Percentiles rank a stretch among this genome's conserved stretches.
phyloP scores from a whole-genome alignment of 2,888 invertebrate genomes.

The Temnothorax unifasciatus region DNA sequence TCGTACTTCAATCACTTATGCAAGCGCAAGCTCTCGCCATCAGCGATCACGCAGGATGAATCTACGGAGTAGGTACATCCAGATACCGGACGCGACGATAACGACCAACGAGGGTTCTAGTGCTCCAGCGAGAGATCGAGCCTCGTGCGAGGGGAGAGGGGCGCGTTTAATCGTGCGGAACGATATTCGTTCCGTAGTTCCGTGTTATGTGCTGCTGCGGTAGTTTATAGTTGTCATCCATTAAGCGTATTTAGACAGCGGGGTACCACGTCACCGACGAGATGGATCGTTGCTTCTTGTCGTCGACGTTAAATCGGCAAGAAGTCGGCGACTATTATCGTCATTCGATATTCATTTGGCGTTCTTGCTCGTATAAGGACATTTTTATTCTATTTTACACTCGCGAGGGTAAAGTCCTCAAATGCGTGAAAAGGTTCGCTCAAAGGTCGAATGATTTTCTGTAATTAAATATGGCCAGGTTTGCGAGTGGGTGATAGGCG shows the following conservation, averaged over 20 bases:
- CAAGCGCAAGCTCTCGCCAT: conserved; percentile 21
- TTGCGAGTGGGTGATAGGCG: conserved; percentile 72
- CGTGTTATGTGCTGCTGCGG: conserved; percentile 75
- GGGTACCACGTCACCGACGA: conserved; percentile 69
- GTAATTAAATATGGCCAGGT: conserved; percentile 75
- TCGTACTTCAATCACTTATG: conserved; percentile 21
- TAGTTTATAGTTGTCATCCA: conserved; percentile 80
- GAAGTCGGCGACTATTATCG: conserved; percentile 59
- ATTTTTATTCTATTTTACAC: conserved; percentile 19
- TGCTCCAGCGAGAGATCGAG: conserved; percentile 33
- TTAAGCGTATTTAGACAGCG: conserved; percentile 76
- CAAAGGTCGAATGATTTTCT: conserved; percentile 75
- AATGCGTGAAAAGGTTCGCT: conserved; percentile 61
- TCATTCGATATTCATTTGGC: conserved; percentile 64
- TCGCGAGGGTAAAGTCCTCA: conserved; percentile 57
- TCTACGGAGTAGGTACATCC: conserved; percentile 9
- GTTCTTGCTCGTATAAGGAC: conserved; percentile 58
- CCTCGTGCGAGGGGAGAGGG: background rate
- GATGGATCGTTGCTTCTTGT: conserved; percentile 73
- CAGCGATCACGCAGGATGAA: conserved; percentile 41
- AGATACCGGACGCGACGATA: conserved; percentile 48
- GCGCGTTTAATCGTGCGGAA: conserved; percentile 79
- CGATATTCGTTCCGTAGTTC: conserved; percentile 76
- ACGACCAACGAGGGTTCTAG: conserved; percentile 45
- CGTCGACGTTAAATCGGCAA: conserved; percentile 60